These are phyloP conservation scores for Augochlora pura DNA, from an alignment of 1,140 invertebrate species.

Conservation along the genomic window DNA sequence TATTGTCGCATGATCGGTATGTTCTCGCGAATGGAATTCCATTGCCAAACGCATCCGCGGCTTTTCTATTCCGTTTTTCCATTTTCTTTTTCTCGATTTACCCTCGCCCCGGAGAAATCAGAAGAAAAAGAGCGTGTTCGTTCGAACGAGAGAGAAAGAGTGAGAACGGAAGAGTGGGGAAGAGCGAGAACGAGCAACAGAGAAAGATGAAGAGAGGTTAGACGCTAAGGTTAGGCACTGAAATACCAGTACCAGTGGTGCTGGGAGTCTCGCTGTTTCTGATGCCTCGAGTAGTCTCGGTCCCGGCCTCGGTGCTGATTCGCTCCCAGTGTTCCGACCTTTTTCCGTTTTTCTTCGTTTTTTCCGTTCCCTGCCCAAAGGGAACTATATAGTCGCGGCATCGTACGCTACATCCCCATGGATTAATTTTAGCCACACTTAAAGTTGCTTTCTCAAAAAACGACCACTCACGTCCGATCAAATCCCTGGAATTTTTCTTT, in stretches of 20 bases:
- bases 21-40: conserved; percentile 31
- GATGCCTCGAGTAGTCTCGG: conserved; percentile 29
- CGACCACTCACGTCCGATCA: neutral
- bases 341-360: conserved; percentile 49
- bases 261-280: conserved; percentile 35
- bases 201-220: conserved; percentile 55
- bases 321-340: conserved; percentile 12
- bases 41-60: conserved; percentile 5
- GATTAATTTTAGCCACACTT: conserved; percentile 21
- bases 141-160: neutral
- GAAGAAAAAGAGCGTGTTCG: conserved; percentile 14
- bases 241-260: conserved; percentile 60
- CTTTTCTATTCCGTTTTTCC: neutral
- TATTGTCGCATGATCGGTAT: neutral
- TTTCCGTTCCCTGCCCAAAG: neutral
- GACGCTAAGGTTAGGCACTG: conserved; percentile 58
- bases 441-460: conserved; percentile 1
- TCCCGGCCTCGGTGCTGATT: neutral
- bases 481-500: neutral
- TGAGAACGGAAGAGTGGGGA: neutral
- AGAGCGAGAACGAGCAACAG: conserved; percentile 6
- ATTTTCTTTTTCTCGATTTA: conserved; percentile 38
- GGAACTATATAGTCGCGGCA: neutral
- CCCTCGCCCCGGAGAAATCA: neutral
- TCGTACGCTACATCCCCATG: neutral